A percentile compares a stretch with the other conserved stretches of the same genome.
Conservation (phyloP, 2,797 vertebrate genomes). For the Oreortyx pictus region DNA sequence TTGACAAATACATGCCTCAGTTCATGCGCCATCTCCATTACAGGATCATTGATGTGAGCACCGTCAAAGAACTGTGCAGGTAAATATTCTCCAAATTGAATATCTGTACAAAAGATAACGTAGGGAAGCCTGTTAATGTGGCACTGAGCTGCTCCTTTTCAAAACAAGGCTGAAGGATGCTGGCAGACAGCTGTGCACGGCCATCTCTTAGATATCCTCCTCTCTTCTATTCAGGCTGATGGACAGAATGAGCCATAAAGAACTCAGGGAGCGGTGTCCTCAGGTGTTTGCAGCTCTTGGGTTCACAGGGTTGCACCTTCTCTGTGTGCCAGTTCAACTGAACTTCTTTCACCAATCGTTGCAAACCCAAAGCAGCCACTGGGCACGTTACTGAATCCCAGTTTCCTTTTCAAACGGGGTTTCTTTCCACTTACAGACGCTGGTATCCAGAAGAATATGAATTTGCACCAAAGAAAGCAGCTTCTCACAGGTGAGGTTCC, state of each 20-base stretch:
- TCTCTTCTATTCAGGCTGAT: rapidly evolving
- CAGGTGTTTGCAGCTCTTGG: background rate
- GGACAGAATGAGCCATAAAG: rapidly evolving
- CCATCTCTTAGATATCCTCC: background rate
- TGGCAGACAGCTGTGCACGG: background rate
- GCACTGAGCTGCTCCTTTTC: background rate
- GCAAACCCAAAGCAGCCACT: background rate
- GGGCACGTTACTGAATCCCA: background rate
- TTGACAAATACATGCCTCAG: conserved; percentile 98
- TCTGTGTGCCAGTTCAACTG: background rate
- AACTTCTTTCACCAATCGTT: background rate
- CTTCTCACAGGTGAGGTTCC: conserved; percentile 89
- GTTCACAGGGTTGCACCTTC: background rate
- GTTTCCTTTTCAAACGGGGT: background rate
- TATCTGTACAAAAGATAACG: rapidly evolving
- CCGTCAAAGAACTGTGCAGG: conserved; percentile 97
- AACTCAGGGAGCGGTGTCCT: rapidly evolving
- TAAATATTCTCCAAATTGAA: conserved; percentile 32
- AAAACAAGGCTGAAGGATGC: background rate
- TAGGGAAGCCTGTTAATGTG: rapidly evolving
- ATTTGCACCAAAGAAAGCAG: conserved; percentile 89
- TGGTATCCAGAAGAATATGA: conserved; percentile 94
- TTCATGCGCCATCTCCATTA: conserved; percentile 98
- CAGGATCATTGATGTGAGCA: conserved; percentile 97
- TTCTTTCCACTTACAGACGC: conserved; percentile 81